These are phyloP conservation scores for Thalassarche chlororhynchos DNA, from an alignment of 2,113 vertebrate genomes.

Conservation along the genomic window DNA sequence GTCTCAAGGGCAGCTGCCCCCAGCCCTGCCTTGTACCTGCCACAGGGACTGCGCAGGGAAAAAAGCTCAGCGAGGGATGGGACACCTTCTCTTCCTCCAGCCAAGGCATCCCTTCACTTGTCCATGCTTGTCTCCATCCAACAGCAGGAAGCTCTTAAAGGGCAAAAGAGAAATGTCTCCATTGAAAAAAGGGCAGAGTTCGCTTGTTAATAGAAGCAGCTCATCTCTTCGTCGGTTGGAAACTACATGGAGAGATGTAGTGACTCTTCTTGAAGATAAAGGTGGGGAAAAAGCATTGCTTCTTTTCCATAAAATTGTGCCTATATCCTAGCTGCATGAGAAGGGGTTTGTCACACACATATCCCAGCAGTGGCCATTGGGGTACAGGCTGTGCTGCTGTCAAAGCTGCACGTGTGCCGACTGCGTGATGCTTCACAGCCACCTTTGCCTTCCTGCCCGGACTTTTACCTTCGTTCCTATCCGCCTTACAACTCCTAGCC, in stretches of 20 bases:
- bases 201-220: neutral
- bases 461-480: neutral
- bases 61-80: neutral
- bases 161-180: neutral
- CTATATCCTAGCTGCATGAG: neutral
- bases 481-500: too few relatives aligned
- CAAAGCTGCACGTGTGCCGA: neutral
- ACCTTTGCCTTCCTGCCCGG: neutral
- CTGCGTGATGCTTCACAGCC: neutral
- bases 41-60: rapidly evolving
- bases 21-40: neutral
- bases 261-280: neutral
- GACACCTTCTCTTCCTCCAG: neutral
- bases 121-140: neutral
- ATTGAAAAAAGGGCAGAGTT: neutral
- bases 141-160: neutral
- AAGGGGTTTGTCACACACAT: neutral
- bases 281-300: rapidly evolving
- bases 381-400: neutral
- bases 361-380: rapidly evolving
- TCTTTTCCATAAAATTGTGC: neutral
- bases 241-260: rapidly evolving
- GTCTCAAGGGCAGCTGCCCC: neutral
- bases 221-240: neutral
- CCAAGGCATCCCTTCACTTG: neutral